Conservation (phyloP, 2,113 vertebrate species). For the Lampris incognitus region DNA sequence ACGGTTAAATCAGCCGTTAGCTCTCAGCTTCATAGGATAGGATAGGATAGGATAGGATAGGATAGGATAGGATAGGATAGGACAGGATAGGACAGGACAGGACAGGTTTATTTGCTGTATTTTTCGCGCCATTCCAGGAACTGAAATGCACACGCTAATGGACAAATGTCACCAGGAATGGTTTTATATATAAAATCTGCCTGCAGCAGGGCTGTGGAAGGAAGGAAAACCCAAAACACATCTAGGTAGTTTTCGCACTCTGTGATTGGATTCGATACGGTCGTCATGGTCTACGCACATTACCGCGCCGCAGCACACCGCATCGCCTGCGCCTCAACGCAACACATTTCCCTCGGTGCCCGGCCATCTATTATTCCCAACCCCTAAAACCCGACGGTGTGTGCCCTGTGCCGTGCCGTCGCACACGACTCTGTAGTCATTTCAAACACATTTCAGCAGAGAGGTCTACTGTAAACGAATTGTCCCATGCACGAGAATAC, state of each 20-base stretch:
- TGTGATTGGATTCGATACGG: constrained; percentile 63
- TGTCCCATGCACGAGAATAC: too few species aligned
- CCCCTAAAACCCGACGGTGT: neutral
- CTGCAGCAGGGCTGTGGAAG: constrained; percentile 25
- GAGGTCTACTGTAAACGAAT: too few species aligned
- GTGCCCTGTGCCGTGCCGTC: neutral
- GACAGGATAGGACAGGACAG: too few species aligned
- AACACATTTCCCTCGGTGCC: too few species aligned
- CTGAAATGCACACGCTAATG: constrained; percentile 21
- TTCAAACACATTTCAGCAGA: too few species aligned
- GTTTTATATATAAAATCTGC: constrained; percentile 43
- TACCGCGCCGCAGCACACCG: constrained; percentile 43
- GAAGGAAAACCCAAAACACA: neutral
- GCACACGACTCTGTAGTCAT: neutral
- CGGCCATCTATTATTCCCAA: too few species aligned
- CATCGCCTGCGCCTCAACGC: constrained; percentile 46
- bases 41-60: too few species aligned
- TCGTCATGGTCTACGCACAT: constrained; percentile 62
- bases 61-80: too few species aligned
- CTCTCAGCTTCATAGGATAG: too few species aligned
- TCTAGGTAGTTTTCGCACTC: constrained; percentile 54
- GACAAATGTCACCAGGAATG: constrained; percentile 45
- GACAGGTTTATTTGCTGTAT: neutral
- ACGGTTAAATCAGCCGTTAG: too few species aligned
- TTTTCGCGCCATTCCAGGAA: constrained; percentile 32